phyloP scores from a whole-genome alignment of 2,888 invertebrate genomes.

The Erannis defoliaria region DNA sequence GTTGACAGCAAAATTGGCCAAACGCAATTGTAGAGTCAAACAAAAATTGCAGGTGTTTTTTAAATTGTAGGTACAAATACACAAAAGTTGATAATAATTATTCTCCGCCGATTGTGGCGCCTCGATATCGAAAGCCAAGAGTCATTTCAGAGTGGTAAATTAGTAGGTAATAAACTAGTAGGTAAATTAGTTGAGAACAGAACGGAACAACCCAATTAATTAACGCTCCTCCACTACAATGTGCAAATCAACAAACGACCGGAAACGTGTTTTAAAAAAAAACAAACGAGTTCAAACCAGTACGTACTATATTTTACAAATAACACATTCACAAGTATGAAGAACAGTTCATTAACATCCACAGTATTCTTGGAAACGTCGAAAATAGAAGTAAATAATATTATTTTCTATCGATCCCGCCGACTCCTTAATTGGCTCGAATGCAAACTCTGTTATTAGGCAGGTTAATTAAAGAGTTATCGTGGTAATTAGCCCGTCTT shows the following conservation, averaged over 20 bases:
- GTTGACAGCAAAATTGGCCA: too few species aligned
- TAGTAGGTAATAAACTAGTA: too few species aligned
- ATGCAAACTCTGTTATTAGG: conserved; percentile 85
- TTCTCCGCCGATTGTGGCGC: neutral
- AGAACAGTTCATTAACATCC: conserved; percentile 23
- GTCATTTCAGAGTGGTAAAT: neutral
- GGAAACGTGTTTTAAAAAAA: neutral
- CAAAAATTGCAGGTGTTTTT: too few species aligned
- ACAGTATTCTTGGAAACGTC: conserved; percentile 29
- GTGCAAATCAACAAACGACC: neutral
- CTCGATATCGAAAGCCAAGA: neutral
- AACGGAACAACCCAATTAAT: too few species aligned
- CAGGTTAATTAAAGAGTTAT: conserved; percentile 86
- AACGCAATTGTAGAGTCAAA: neutral
- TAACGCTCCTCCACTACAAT: neutral
- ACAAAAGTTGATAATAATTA: neutral
- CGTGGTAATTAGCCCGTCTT: conserved; percentile 83
- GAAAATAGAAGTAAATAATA: conserved; percentile 48
- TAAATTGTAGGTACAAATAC: too few species aligned
- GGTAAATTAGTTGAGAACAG: neutral
- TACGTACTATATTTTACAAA: neutral
- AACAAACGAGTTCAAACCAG: neutral
- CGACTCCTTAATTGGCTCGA: conserved; percentile 74
- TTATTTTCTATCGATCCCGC: conserved; percentile 68
- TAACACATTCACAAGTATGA: neutral